Evolutionary conservation across 2,797 vertebrate genomes (phyloP).

Genomic region (Telmatherina bonti): DNA sequence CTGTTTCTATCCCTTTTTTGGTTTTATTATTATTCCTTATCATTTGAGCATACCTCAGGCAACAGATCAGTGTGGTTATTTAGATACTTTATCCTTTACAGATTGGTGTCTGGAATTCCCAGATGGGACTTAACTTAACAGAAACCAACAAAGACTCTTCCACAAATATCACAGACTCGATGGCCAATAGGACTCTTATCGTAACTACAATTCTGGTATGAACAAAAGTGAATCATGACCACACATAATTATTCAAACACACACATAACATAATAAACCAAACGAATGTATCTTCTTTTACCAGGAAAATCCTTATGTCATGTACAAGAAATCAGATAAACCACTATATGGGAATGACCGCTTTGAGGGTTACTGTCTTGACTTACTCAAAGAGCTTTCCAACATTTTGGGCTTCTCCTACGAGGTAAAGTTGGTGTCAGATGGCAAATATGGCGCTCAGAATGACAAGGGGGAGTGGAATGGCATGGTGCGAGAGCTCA

Average conservation of each 20-base stretch:
- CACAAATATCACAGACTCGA: constrained; percentile 91
- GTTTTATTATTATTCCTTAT: constrained; percentile 16
- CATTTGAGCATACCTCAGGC: background rate
- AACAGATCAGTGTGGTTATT: constrained; percentile 10
- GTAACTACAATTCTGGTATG: constrained; percentile 97
- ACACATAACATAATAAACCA: constrained; percentile 3
- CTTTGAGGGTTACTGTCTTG: constrained; percentile 98
- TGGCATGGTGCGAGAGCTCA: constrained; percentile 99
- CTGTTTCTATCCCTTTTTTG: constrained; percentile 27
- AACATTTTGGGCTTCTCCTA: constrained; percentile 97
- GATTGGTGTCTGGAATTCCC: constrained; percentile 98
- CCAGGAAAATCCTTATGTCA: constrained; percentile 98
- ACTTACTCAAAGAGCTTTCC: constrained; percentile 96
- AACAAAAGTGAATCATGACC: background rate
- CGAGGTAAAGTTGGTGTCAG: constrained; percentile 94
- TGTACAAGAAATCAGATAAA: constrained; percentile 98
- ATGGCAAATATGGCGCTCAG: constrained; percentile 98
- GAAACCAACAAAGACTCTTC: constrained; percentile 89
- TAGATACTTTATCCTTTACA: constrained; percentile 62
- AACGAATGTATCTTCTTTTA: constrained; percentile 23
- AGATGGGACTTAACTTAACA: constrained; percentile 95
- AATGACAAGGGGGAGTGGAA: constrained; percentile 99
- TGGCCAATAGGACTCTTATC: constrained; percentile 95
- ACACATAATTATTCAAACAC: background rate
- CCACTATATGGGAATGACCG: constrained; percentile 96